Evolutionary conservation across 1,140 invertebrate species (phyloP).

Genomic region (Sinella curviseta): DNA sequence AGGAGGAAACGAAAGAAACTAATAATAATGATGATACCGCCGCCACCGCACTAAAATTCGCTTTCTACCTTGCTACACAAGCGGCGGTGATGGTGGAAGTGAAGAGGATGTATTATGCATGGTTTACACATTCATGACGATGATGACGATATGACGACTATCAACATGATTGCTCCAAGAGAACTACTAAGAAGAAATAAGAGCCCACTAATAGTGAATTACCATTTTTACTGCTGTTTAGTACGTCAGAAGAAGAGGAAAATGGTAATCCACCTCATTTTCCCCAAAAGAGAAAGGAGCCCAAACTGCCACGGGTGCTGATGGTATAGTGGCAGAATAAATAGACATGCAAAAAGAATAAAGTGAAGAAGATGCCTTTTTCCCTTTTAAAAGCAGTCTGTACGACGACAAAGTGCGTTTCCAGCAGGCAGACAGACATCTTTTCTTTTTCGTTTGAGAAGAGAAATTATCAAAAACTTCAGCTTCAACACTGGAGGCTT

Average conservation of each 20-base stretch:
- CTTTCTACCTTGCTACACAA: too few species aligned
- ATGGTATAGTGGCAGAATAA: not conserved
- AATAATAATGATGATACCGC: not conserved
- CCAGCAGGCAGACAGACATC: not conserved
- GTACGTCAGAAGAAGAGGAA: too few species aligned
- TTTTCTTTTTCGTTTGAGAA: not conserved
- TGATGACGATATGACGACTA: not conserved
- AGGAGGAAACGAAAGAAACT: not conserved
- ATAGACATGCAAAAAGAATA: not conserved
- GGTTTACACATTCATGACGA: not conserved
- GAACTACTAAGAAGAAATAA: not conserved
- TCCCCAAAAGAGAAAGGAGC: not conserved
- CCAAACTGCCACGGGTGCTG: too few species aligned
- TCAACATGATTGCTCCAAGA: not conserved
- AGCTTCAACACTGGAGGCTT: not conserved
- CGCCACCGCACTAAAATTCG: too few species aligned
- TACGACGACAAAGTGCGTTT: not conserved
- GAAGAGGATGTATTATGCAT: too few species aligned
- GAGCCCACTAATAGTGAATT: not conserved
- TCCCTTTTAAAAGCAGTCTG: too few species aligned
- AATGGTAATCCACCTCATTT: not conserved
- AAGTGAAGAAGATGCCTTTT: not conserved
- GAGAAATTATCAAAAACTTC: too few species aligned
- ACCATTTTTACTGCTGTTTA: too few species aligned
- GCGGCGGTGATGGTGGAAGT: too few species aligned